Percentiles rank a stretch among this genome's conserved stretches.
phyloP scores from a whole-genome alignment of 2,797 vertebrate genomes.

The Allobates femoralis region DNA sequence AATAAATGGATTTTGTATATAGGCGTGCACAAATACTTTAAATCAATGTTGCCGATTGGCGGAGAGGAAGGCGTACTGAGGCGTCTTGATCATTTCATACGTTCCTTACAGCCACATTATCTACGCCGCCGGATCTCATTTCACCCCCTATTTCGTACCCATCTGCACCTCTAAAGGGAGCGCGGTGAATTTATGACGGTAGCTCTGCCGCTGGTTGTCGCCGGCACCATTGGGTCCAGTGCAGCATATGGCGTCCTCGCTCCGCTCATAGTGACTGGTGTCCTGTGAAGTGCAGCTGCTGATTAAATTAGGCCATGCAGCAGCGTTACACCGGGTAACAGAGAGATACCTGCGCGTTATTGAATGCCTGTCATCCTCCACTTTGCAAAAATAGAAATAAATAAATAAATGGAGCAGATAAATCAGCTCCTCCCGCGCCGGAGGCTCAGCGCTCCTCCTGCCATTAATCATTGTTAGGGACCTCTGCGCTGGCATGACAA shows the following conservation, averaged over 20 bases:
- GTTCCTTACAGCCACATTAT: neutral
- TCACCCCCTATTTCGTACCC: neutral
- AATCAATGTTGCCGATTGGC: neutral
- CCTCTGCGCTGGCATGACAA: slow-evolving; percentile 41
- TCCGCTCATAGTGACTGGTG: neutral
- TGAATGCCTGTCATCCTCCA: slow-evolving; percentile 42
- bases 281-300: neutral
- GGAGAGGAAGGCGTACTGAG: neutral
- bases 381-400: slow-evolving; percentile 49
- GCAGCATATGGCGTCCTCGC: neutral
- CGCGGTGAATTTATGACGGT: neutral
- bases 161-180: slow-evolving; percentile 12
- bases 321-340: neutral
- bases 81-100: neutral
- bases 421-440: slow-evolving; percentile 48
- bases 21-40: neutral
- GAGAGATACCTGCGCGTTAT: slow-evolving; percentile 41
- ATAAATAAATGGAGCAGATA: slow-evolving; percentile 49
- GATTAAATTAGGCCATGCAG: slow-evolving; percentile 49
- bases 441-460: slow-evolving; percentile 3
- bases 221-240: neutral
- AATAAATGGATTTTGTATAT: neutral
- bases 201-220: neutral
- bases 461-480: slow-evolving; percentile 62
- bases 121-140: neutral